Evolutionary conservation across 2,888 invertebrate species (phyloP), one percentile per base, ranked within the genome.

Genomic region (Plagiodera versicolora): DNA sequence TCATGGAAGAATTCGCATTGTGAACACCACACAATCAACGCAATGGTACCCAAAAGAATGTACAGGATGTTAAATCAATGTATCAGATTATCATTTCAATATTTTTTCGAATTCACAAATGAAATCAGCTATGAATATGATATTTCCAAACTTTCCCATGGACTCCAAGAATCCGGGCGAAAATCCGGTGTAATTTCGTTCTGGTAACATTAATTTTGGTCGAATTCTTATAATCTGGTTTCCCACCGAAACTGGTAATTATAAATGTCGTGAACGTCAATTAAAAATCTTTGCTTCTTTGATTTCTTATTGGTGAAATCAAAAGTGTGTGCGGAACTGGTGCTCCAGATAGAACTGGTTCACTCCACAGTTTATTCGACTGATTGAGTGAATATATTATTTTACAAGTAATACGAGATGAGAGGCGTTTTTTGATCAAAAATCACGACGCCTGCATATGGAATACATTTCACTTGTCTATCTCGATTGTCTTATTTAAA

Each of bases 1-100:
- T 66, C 64, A 66, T 60, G 60, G 24, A 64, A 60, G 64, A 66
- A 66, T 66, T 60, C 50, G 61, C 60, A 58, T 66, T 63, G 58
- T 53, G 47, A 14, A 39, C 14, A 39, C 4, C 14, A 5, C 14
- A 39, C 39, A 39, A n/a, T 39, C 10, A 39, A 14, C 14, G 39
- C 39, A 39, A n/a, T 11, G 11, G 14, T 39, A 39, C 11, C n/a
- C 3, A 32, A 11, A 39, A 39, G 14, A 14, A 14, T 14, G 39
- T 14, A 39, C 3, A 39, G 39, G 39, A 14, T 39, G 1, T 1
- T 14, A 39, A 39, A 39, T 9, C 14, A 39, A 14, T 11, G 14
- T 8, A 14, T 39, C 1, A 14, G n/a, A 39, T 14, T 39, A 14
- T n/a, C n/a, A n/a, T n/a, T n/a, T n/a, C n/a, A n/a, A n/a, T n/a